Evolutionary conservation across 2,113 vertebrate genomes (phyloP).

Genomic region (Pristiophorus japonicus): DNA sequence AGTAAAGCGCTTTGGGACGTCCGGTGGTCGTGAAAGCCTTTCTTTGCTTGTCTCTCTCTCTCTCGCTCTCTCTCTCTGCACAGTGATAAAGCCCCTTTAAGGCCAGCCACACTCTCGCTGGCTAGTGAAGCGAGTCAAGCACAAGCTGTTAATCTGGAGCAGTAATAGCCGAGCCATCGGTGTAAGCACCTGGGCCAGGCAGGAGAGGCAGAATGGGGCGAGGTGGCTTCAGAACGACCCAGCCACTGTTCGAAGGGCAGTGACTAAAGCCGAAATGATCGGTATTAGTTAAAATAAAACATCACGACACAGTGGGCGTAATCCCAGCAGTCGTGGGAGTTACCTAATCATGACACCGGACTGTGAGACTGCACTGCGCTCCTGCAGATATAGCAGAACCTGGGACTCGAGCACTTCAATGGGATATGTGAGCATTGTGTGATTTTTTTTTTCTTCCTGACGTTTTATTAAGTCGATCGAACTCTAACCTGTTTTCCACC

Average conservation of each 20-base stretch:
- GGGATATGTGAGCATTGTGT: not conserved
- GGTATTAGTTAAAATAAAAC: not conserved
- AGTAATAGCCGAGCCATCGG: not conserved
- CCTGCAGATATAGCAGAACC: not conserved
- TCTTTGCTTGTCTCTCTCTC: not conserved
- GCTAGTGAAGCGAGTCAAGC: not conserved
- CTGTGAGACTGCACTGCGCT: not conserved
- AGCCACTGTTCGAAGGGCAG: not conserved
- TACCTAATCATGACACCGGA: not conserved
- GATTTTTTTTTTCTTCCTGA: not conserved
- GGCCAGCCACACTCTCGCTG: not conserved
- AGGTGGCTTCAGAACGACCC: not conserved
- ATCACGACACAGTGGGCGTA: not conserved
- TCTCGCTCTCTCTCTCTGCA: not conserved
- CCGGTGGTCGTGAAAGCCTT: no score
- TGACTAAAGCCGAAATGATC: not conserved
- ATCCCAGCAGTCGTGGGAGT: not conserved
- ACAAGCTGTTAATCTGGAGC: slow-evolving; percentile 7
- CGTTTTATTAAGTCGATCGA: not conserved
- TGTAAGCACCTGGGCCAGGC: not conserved
- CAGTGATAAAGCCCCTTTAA: not conserved
- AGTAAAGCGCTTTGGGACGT: no score
- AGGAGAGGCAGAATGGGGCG: not conserved
- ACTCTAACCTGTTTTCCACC: not conserved
- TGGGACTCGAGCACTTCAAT: not conserved